A percentile compares a stretch with the other conserved stretches of the same genome.
Evolutionary conservation across 1,140 invertebrate species (phyloP).

Genomic region (silkworm (Bombyx mori)): ASM3026992v2 NC_085124.1:10979501-10980000

Average conservation of each 20-base stretch:
- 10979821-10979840: constrained; percentile 29
- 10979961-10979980: constrained; percentile 75
- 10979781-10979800: no score
- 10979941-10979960: constrained; percentile 73
- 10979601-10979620: no score
- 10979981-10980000: constrained; percentile 76
- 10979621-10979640: no score
- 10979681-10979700: no score
- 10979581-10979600: no score
- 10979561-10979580: constrained; percentile 36
- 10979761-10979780: no score
- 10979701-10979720: no score
- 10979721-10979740: no score
- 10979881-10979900: constrained; percentile 72
- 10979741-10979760: no score
- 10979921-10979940: constrained; percentile 71
- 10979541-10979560: constrained; percentile 38
- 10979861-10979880: constrained; percentile 76
- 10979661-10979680: no score
- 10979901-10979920: constrained; percentile 68
- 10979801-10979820: constrained; percentile 29
- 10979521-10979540: constrained; percentile 76
- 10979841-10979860: constrained; percentile 55
- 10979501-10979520: constrained; percentile 74
- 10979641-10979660: no score